Conservation (phyloP, 2,888 invertebrate genomes). For the Xylota sylvarum region DNA sequence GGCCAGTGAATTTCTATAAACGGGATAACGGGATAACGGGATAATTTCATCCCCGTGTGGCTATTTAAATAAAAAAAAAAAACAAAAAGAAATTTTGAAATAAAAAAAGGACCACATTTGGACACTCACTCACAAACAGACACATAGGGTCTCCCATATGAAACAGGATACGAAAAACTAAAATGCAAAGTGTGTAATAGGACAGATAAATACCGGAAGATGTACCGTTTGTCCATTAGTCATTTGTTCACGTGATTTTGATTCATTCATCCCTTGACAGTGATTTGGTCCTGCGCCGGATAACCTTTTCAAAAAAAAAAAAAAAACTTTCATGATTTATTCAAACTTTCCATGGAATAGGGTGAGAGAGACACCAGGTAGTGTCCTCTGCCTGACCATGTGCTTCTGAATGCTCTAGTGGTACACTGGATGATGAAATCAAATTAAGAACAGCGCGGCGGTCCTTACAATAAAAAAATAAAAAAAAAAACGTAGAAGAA, state of each 20-base stretch:
- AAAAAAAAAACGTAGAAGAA: no score
- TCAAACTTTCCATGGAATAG: constrained; percentile 44
- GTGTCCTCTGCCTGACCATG: constrained; percentile 39
- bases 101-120: constrained; percentile 40
- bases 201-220: constrained; percentile 56
- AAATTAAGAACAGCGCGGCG: constrained; percentile 10
- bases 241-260: constrained; percentile 62
- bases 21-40: no score
- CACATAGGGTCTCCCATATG: constrained; percentile 7
- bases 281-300: constrained; percentile 22
- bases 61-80: constrained; percentile 40
- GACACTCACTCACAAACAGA: constrained; percentile 27
- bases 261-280: constrained; percentile 68
- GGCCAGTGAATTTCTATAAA: constrained; percentile 52
- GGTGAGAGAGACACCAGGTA: constrained; percentile 54
- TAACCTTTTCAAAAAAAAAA: neutral
- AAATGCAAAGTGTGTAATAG: constrained; percentile 32
- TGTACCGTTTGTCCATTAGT: constrained; percentile 70
- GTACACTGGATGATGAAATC: constrained; percentile 43
- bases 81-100: neutral
- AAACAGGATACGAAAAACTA: constrained; percentile 59
- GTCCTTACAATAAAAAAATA: no score
- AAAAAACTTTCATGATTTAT: constrained; percentile 38
- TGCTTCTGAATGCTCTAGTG: constrained; percentile 18
- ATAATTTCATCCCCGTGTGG: constrained; percentile 45